Evolutionary conservation across 2,888 invertebrate species (phyloP).

Genomic region (Atherix ibis): DNA sequence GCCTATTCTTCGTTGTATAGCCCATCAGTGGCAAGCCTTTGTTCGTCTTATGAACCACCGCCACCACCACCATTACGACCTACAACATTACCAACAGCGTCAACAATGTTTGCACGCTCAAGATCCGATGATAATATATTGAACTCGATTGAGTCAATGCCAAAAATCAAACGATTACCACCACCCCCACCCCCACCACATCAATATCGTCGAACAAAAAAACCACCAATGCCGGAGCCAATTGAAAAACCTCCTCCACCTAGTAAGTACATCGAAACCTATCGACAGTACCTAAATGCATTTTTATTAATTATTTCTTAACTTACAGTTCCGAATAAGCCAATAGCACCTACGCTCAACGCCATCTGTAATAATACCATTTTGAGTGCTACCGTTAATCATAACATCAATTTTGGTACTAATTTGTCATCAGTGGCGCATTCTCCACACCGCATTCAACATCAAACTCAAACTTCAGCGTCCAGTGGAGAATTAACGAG

Average conservation of each 20-base stretch:
- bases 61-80: conserved; percentile 45
- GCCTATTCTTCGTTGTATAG: conserved; percentile 48
- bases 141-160: conserved; percentile 43
- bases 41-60: conserved; percentile 49
- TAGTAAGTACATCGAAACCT: conserved; percentile 21
- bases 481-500: conserved; percentile 17
- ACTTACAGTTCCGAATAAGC: neutral
- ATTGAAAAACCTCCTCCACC: conserved; percentile 29
- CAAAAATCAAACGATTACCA: conserved; percentile 37
- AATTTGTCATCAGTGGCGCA: too few species aligned
- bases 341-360: neutral
- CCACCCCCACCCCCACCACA: conserved; percentile 43
- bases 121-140: conserved; percentile 71
- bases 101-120: conserved; percentile 44
- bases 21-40: conserved; percentile 44
- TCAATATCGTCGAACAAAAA: conserved; percentile 27
- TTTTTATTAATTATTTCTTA: neutral
- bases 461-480: conserved; percentile 28
- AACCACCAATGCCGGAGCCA: conserved; percentile 37
- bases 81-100: conserved; percentile 26
- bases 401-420: too few species aligned
- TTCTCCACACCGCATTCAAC: too few species aligned
- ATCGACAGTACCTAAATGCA: neutral
- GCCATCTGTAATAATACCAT: too few species aligned
- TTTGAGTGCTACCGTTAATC: too few species aligned